Evolutionary conservation across 2,888 invertebrate genomes (phyloP).

Genomic region (Mamestra brassicae): DNA sequence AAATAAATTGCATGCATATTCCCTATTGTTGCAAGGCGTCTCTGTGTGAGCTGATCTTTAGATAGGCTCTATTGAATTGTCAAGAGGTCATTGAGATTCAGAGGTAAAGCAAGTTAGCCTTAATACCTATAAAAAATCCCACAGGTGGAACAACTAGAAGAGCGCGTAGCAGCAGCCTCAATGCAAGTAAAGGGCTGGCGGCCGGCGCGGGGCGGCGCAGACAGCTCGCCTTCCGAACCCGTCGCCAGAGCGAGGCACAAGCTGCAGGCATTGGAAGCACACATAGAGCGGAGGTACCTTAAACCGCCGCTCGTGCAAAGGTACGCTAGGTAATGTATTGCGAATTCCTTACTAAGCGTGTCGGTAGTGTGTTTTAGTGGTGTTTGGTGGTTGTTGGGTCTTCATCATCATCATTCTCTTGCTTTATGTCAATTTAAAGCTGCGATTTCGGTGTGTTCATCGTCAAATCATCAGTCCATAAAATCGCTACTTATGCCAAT

Average conservation of each 20-base stretch:
- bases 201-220: constrained; percentile 82
- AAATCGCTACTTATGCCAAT: background rate
- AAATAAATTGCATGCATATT: too few relatives aligned
- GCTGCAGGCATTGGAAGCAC: constrained; percentile 95
- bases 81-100: too few relatives aligned
- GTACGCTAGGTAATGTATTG: constrained; percentile 84
- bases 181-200: constrained; percentile 98
- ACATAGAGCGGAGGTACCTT: constrained; percentile 97
- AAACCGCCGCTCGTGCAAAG: constrained; percentile 96
- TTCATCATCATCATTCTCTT: background rate
- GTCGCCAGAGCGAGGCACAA: constrained; percentile 93
- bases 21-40: too few relatives aligned
- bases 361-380: too few relatives aligned
- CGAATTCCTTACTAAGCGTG: constrained; percentile 3
- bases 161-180: constrained; percentile 96
- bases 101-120: too few relatives aligned
- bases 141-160: constrained; percentile 96
- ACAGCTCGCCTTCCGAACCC: constrained; percentile 88
- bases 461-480: background rate
- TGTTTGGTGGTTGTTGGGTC: background rate
- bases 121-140: background rate
- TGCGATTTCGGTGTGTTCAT: background rate
- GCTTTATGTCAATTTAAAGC: background rate
- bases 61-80: too few relatives aligned
- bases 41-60: too few relatives aligned